Base-by-base conservation (phyloP, 2,888 invertebrate genomes). In the Sturmia bella region DNA sequence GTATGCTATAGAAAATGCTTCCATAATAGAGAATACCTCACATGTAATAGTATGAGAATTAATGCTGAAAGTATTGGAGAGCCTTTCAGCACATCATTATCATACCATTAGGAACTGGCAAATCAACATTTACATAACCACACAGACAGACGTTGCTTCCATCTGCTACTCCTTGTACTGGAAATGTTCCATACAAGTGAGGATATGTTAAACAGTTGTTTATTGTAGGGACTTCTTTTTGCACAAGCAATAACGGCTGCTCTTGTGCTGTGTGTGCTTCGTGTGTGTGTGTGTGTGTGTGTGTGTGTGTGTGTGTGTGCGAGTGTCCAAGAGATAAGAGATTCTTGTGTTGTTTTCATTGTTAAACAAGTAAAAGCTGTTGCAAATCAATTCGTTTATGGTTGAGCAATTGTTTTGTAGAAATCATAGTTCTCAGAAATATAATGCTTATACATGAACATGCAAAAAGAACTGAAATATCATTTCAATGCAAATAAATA, bases 71-170 rank as follows among this genome's bases (percentile, higher is more conserved):
- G 45, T 59, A 81, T 72, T 68, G 77, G 77, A 69, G 63, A 81
- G 52, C 77, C 77, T 69, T 78, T 82, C 77, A 77, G 74, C 77
- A 82, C 81, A 74, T 82, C 69, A 77, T 77, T 82, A 82, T 74
- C 73, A 77, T 74, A 59, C 52, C 68, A 74, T 50, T n/a, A n/a
- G 15, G 56, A n/a, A n/a, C 43, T 63, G 21, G 57, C 19, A 48
- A 41, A 37, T 52, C 13, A 37, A 43, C 24, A 56, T 7, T 3
- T n/a, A 61, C 19, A 75, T 0, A 17, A 9, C 7, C 15, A 32
- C 0, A 54, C 19, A 37, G 7, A 13, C 21, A 41, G 4, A 43
- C 13, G n/a, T n/a, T n/a, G 7, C 7, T 32, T 32, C 7, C 32
- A 7, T 32, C 32, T 32, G 32, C 32, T 32, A 9, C 32, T 32